phyloP scores from a whole-genome alignment of 2,113 vertebrate species.

The Actenoides lindsayi region DNA sequence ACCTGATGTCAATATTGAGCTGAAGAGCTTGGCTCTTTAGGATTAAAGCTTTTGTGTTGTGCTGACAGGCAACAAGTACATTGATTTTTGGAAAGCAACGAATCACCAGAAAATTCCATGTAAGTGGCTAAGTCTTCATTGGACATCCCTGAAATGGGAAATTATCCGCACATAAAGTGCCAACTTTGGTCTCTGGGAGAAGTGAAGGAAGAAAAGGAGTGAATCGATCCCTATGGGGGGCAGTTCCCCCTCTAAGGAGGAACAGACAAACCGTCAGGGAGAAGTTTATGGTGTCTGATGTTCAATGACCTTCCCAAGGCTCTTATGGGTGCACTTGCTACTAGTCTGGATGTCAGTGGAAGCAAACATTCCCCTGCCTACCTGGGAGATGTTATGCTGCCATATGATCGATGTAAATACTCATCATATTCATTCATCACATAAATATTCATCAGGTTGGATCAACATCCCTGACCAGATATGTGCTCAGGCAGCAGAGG shows the following conservation, averaged over 20 bases:
- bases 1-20: not conserved
- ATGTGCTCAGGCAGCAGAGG: not conserved
- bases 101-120: not conserved
- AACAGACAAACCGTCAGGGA: not conserved
- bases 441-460: not conserved
- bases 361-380: not conserved
- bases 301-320: not conserved
- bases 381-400: not conserved
- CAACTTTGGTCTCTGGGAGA: not conserved
- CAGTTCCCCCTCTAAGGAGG: not conserved
- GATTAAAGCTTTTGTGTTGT: not conserved
- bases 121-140: not conserved
- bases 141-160: not conserved
- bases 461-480: not conserved
- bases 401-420: not conserved
- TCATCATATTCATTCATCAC: not conserved
- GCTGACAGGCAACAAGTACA: not conserved
- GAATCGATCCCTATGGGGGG: not conserved
- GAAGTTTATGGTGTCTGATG: not conserved
- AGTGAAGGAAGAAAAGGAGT: not conserved
- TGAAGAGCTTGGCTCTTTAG: not conserved
- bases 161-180: not conserved
- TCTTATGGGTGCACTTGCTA: not conserved
- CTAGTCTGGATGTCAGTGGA: not conserved
- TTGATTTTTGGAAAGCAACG: not conserved